Conservation (phyloP, 2,797 vertebrate genomes). For the Protosalanx chinensis region DNA sequence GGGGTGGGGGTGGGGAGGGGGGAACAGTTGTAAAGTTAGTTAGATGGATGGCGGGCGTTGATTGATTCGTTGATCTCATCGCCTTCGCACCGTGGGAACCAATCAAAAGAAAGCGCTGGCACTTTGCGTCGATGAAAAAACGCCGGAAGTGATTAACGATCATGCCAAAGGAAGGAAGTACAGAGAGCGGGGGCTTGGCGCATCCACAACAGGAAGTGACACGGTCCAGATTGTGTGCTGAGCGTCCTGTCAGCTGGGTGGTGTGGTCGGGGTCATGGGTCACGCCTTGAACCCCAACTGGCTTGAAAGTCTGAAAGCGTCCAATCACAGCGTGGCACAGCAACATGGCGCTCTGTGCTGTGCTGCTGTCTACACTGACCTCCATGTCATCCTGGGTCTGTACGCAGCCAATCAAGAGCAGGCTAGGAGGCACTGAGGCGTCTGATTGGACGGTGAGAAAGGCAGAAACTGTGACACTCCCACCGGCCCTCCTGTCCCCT, state of each 20-base stretch:
- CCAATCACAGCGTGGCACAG: neutral
- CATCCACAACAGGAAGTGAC: neutral
- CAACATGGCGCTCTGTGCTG: no score
- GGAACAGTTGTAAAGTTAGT: conserved; percentile 37
- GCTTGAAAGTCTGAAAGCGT: neutral
- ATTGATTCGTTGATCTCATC: conserved; percentile 29
- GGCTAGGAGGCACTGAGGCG: conserved; percentile 20
- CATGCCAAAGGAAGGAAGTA: conserved; percentile 10
- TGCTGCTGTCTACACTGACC: neutral
- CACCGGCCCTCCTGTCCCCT: conserved; percentile 7
- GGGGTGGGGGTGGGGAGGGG: neutral
- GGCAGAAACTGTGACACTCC: conserved; percentile 10
- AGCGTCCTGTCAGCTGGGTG: neutral
- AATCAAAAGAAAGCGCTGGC: conserved; percentile 34
- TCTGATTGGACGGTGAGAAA: conserved; percentile 25
- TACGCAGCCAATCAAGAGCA: conserved; percentile 18
- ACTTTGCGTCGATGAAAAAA: conserved; percentile 15
- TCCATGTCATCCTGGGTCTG: conserved; percentile 7
- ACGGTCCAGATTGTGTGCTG: neutral
- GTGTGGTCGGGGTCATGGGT: neutral
- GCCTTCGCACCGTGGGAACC: conserved; percentile 18
- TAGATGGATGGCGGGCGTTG: conserved; percentile 9
- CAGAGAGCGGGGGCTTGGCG: neutral
- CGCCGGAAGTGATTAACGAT: conserved; percentile 35
- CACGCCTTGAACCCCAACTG: neutral